Conservation (phyloP, 2,113 vertebrate genomes). For the Cairina moschata region DNA sequence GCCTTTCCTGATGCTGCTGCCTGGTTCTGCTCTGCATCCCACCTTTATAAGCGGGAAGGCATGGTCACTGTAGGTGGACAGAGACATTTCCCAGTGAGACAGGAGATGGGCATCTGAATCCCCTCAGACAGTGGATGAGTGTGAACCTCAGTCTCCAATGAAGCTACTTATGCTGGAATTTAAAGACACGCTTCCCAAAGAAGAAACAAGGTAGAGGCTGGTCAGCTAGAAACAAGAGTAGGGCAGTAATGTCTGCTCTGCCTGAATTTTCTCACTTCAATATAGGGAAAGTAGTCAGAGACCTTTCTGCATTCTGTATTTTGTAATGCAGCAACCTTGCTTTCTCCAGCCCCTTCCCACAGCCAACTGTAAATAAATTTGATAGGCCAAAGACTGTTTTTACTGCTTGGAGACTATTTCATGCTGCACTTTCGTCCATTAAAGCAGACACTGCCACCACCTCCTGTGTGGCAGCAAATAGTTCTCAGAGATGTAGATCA, state of each 20-base stretch:
- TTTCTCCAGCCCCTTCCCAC: background rate
- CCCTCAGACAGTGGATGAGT: background rate
- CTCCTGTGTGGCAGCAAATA: background rate
- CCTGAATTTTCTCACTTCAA: background rate
- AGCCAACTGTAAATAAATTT: background rate
- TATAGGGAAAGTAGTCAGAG: background rate
- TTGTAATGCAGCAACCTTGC: background rate
- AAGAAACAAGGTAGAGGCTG: background rate
- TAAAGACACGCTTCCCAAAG: background rate
- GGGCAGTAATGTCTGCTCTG: background rate
- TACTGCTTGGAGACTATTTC: background rate
- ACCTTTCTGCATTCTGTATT: background rate
- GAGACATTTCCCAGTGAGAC: background rate
- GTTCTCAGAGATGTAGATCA: background rate
- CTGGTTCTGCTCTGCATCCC: background rate
- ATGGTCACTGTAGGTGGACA: accelerated
- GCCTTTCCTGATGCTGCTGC: background rate
- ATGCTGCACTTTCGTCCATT: background rate
- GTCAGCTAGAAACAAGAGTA: background rate
- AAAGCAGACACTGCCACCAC: background rate
- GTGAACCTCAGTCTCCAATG: background rate
- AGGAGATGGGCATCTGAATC: background rate
- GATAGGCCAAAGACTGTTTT: background rate
- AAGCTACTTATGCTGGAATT: background rate
- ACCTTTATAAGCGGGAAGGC: background rate